Evolutionary conservation across 2,797 vertebrate genomes (phyloP), one percentile per base, ranked within the genome.

Genomic region (Synaphobranchus kaupii): DNA sequence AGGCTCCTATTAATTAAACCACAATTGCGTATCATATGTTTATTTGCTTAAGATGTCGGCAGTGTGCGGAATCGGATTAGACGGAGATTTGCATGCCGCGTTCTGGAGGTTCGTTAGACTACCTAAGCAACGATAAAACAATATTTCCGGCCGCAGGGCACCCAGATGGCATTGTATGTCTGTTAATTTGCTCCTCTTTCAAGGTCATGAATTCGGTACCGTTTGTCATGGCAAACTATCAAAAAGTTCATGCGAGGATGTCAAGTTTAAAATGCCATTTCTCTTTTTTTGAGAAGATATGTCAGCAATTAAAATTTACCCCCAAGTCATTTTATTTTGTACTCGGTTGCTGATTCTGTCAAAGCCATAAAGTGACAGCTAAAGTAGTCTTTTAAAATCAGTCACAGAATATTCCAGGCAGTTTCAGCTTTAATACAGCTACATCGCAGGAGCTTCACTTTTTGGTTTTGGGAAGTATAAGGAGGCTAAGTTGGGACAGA

Each of bases 21-120:
- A 95, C 96, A 96, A 96, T 96, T 96, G 94, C 94, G 94, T 96
- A 96, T 96, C 96, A 95, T 96, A 96, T 96, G 95, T 96, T 96
- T 96, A 96, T 97, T 96, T 96, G 94, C 93, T 89, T 89, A 92
- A 93, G 94, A 95, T 94, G 90, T 93, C 95, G 94, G 95, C 94
- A 94, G 87, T 86, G 93, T 89, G 92, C 95, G 92, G 92, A 94
- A 94, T 92, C 91, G 96, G 96, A 96, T 96, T 96, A 95, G 95
- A 93, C 93, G 91, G 94, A 95, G 94, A 95, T 96, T 96, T 96
- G 95, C 95, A 95, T 96, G 96, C 95, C 96, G 96, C 96, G 96
- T 96, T 94, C 93, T 95, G 90, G 93, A 95, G 95, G 94, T 96
- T 96, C 95, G 96, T 97, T 96, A 96, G 95, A 92, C 93, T 96